Base-by-base conservation (phyloP, 1,140 invertebrate genomes). In the Heliconius hewitsoni region DNA sequence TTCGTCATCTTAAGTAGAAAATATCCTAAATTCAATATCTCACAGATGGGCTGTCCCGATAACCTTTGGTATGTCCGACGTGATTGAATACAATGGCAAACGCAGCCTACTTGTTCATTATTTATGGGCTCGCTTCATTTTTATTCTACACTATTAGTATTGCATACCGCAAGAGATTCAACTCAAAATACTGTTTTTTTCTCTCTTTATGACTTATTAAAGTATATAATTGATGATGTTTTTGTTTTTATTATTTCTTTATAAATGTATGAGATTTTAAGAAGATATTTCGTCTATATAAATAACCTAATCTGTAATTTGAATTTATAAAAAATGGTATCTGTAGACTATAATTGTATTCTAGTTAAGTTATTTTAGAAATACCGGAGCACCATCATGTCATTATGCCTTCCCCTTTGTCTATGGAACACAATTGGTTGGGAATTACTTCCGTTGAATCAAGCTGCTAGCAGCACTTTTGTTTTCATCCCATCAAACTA, bases 91-190 rank as follows among this genome's bases (percentile, higher is more conserved):
- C 83, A 84, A 84, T 84, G 80, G 83, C 34, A 27, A 76, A 77
- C 60, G 55, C 77, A 70, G 73, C 81, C 83, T 84, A 84, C 81
- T 84, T 82, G 78, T 73, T 79, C 79, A 82, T 82, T 82, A 84
- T 84, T 84, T 84, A 84, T 82, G 79, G 81, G 73, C 74, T 84
- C 81, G 83, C 79, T 76, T 73, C 75, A 81, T 79, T 83, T 74
- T 78, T 77, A 71, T 77, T 77, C 66, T 16, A 77, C 30, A 72
- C 34, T 37, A 42, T 42, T 42, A 72, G 60, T 30, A n/a, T 37
- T 72, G 71, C 37, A 72, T 42, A 42, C 71, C 37, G 71, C 71
- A 72, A 37, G 37, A 72, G 37, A 72, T 39, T 72, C 39, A 27
- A 23, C 27, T 66, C 11, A 30, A 57, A 66, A 66, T 66, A 66